Conservation (phyloP, 2,888 invertebrate genomes). For the Pocota personata region DNA sequence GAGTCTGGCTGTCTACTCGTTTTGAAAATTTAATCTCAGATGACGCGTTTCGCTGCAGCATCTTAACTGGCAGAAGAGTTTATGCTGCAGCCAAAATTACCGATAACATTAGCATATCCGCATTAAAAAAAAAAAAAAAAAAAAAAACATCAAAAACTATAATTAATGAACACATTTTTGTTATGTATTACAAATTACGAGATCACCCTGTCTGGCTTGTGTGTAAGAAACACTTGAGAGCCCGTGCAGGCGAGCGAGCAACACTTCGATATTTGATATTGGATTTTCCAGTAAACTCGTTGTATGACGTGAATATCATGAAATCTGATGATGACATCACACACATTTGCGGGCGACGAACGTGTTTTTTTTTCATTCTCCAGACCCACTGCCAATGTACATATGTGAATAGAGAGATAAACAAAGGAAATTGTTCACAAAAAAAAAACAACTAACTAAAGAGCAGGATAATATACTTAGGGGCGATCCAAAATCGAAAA, state of each 20-base stretch:
- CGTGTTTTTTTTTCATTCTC: constrained; percentile 27
- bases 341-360: constrained; percentile 60
- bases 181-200: not conserved
- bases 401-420: constrained; percentile 24
- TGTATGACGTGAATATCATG: constrained; percentile 69
- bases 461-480: not conserved
- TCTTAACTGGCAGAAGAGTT: no score
- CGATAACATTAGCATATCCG: no score
- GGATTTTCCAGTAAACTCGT: constrained; percentile 67
- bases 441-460: not conserved
- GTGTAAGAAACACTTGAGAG: constrained; percentile 46
- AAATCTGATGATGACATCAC: constrained; percentile 73
- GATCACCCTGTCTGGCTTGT: constrained; percentile 37
- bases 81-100: no score
- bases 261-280: constrained; percentile 68
- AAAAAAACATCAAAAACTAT: no score
- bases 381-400: constrained; percentile 1
- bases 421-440: constrained; percentile 40
- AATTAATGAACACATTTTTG: not conserved
- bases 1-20: no score
- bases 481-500: not conserved
- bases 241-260: constrained; percentile 28
- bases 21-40: no score
- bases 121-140: no score
- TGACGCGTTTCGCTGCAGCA: no score